These are phyloP conservation scores for Circaetus cinerascens DNA, from an alignment of 2,113 vertebrate genomes.

Conservation along the genomic window DNA sequence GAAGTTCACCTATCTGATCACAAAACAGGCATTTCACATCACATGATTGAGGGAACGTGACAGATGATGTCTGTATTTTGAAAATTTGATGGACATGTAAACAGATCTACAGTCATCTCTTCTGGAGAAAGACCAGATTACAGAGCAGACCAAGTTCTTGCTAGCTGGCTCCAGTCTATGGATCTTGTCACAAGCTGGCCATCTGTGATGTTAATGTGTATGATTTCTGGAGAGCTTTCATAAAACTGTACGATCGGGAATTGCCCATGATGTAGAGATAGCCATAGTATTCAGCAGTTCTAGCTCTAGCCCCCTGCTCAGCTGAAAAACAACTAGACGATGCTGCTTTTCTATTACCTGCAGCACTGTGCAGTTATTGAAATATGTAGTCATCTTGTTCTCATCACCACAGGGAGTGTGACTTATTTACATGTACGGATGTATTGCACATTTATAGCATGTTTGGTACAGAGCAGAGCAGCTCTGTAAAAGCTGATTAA, in stretches of 20 bases:
- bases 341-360: not conserved
- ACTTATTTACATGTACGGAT: not conserved
- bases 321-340: not conserved
- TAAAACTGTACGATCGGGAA: not conserved
- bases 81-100: not conserved
- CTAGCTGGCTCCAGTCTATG: not conserved
- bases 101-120: not conserved
- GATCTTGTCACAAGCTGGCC: not conserved
- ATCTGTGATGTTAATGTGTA: not conserved
- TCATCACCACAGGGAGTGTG: not conserved
- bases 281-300: not conserved
- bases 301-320: not conserved
- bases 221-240: not conserved
- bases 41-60: not conserved
- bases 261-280: not conserved
- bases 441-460: not conserved
- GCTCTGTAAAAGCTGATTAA: constrained; percentile 22
- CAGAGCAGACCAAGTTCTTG: not conserved
- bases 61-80: not conserved
- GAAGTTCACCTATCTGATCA: not conserved
- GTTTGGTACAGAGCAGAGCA: not conserved
- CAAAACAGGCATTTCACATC: not conserved
- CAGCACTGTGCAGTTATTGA: not conserved
- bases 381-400: not conserved
- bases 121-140: not conserved